Evolutionary conservation across 2,113 vertebrate species (phyloP).

Genomic region (Struthidea cinerea): DNA sequence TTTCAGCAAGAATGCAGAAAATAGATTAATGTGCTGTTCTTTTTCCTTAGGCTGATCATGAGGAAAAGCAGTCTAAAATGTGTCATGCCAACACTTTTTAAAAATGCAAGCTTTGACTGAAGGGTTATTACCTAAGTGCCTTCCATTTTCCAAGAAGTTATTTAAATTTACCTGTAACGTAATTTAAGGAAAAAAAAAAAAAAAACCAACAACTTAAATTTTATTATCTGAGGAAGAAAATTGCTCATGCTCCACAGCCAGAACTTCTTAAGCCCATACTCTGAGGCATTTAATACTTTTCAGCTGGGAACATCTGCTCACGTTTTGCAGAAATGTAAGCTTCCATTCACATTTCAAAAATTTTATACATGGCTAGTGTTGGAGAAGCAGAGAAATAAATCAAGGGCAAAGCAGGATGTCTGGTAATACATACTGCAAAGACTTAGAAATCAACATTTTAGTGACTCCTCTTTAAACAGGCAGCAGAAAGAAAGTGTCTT

Average conservation of each 20-base stretch:
- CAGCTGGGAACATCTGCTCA: neutral
- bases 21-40: neutral
- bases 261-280: neutral
- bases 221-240: constrained; percentile 7
- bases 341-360: neutral
- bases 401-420: neutral
- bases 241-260: neutral
- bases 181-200: constrained; percentile 29
- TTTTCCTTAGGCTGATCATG: neutral
- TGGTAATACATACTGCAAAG: neutral
- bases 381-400: neutral
- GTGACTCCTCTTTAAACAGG: neutral
- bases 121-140: neutral
- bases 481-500: neutral
- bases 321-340: neutral
- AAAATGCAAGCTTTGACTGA: neutral
- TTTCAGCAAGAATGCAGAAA: neutral
- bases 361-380: neutral
- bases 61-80: constrained; percentile 15
- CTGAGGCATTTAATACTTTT: neutral
- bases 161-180: neutral
- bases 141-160: neutral
- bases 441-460: neutral
- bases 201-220: neutral
- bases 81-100: neutral